phyloP scores from a whole-genome alignment of 2,113 vertebrate genomes.

The Myiopsitta monachus region DNA sequence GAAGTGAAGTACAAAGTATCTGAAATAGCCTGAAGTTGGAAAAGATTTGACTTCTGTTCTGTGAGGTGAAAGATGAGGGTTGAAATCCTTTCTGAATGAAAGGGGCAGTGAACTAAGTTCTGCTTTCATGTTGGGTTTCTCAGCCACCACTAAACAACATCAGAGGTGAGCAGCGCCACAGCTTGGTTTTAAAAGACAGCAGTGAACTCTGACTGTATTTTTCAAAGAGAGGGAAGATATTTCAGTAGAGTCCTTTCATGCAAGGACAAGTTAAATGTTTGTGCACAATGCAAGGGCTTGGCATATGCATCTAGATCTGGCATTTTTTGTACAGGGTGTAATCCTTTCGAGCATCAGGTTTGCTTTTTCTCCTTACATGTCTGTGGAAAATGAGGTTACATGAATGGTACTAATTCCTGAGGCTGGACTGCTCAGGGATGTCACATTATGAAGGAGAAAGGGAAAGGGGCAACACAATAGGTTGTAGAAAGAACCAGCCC shows the following conservation, averaged over 20 bases:
- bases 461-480: background rate
- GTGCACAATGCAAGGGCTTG: background rate
- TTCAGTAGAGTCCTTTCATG: background rate
- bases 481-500: background rate
- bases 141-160: background rate
- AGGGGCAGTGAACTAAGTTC: background rate
- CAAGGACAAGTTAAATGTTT: background rate
- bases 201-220: background rate
- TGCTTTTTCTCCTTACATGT: background rate
- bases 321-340: background rate
- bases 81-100: background rate
- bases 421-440: background rate
- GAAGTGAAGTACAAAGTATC: background rate
- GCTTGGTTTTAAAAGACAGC: background rate
- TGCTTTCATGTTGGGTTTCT: background rate
- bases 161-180: background rate
- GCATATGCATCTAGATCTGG: background rate
- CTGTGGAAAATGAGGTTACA: background rate
- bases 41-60: background rate
- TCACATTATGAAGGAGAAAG: background rate
- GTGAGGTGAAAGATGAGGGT: background rate
- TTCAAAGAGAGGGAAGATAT: background rate
- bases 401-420: background rate
- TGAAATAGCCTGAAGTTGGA: background rate
- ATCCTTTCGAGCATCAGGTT: background rate